Percentiles rank a stretch among this genome's conserved stretches.
Evolutionary conservation across 2,113 vertebrate genomes (phyloP).

Genomic region (Lophotis ruficrista): DNA sequence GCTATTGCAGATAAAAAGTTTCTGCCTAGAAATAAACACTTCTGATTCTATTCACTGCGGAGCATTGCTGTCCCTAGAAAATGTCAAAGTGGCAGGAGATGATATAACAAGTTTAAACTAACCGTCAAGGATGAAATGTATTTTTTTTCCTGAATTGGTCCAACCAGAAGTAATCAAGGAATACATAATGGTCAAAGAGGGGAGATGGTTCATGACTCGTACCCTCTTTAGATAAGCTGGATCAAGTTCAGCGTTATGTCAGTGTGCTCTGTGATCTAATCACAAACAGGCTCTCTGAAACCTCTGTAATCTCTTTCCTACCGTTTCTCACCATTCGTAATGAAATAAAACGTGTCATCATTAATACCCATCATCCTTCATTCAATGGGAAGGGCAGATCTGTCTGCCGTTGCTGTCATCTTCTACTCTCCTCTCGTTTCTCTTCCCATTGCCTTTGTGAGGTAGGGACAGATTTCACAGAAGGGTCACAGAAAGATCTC

Average conservation of each 20-base stretch:
- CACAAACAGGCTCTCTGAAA: conserved; percentile 35
- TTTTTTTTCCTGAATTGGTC: not conserved
- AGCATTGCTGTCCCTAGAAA: not conserved
- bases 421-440: not conserved
- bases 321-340: not conserved
- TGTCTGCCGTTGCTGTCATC: conserved; percentile 28
- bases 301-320: conserved; percentile 19
- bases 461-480: not conserved
- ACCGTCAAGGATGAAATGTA: not conserved
- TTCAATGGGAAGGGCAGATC: conserved; percentile 37
- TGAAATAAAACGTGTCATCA: conserved; percentile 49
- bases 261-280: conserved; percentile 34
- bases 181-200: not conserved
- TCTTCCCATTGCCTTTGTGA: not conserved
- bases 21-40: not conserved
- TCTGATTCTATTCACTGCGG: not conserved
- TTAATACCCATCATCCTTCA: conserved; percentile 47
- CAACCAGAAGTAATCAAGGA: not conserved
- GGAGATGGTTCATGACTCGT: not conserved
- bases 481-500: conserved; percentile 13
- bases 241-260: conserved; percentile 37
- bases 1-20: not conserved
- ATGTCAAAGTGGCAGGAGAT: not conserved
- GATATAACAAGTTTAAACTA: not conserved
- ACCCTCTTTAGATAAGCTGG: not conserved